These are phyloP conservation scores for Chamaetylas fuelleborni DNA, from an alignment of 2,113 vertebrate species.

Conservation along the genomic window DNA sequence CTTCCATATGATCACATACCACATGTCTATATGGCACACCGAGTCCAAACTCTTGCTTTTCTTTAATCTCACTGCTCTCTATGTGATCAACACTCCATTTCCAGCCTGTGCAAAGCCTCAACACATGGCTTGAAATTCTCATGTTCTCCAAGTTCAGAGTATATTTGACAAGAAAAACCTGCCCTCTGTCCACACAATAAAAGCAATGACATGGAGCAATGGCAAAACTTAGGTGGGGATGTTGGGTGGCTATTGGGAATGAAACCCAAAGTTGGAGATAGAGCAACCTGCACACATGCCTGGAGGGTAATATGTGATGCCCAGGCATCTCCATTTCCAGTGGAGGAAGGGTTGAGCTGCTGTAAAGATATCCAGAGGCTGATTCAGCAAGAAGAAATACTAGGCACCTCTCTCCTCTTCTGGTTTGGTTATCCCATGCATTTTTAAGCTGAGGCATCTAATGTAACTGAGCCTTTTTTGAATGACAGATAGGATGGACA, in stretches of 20 bases:
- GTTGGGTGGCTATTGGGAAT: not conserved
- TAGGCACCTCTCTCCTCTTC: not conserved
- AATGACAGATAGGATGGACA: not conserved
- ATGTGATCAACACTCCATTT: not conserved
- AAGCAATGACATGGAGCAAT: not conserved
- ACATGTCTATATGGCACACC: not conserved
- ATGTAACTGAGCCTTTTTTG: not conserved
- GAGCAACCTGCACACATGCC: not conserved
- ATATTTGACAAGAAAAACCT: not conserved
- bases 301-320: not conserved
- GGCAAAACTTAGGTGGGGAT: not conserved
- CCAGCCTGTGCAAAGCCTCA: not conserved
- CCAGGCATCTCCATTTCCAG: not conserved
- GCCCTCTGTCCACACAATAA: not conserved
- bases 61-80: not conserved
- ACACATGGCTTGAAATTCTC: not conserved
- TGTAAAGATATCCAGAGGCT: not conserved
- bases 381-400: not conserved
- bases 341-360: not conserved
- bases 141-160: not conserved
- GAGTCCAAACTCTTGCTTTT: not conserved
- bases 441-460: not conserved
- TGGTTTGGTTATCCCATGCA: not conserved
- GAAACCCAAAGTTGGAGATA: accelerated
- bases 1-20: not conserved